Percentiles rank a stretch among this genome's conserved stretches.
Conservation (phyloP, 2,113 vertebrate species). For the Hippocampus abdominalis region DNA sequence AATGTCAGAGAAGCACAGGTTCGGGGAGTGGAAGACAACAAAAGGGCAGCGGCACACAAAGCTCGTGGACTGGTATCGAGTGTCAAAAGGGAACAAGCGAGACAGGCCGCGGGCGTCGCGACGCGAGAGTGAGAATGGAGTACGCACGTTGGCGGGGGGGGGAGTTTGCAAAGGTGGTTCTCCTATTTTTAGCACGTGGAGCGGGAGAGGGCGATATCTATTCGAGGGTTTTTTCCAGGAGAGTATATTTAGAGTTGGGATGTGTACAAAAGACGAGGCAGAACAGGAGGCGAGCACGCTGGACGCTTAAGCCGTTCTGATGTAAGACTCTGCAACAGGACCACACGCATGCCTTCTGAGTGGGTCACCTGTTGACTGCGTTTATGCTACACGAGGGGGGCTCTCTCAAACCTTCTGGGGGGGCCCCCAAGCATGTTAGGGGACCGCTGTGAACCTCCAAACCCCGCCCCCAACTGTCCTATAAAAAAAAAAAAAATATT, state of each 20-base stretch:
- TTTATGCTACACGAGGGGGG: background rate
- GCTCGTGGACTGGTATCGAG: constrained; percentile 28
- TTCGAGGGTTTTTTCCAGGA: constrained; percentile 73
- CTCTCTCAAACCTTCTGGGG: background rate
- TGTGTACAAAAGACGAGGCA: constrained; percentile 62
- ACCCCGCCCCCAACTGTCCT: too few relatives aligned
- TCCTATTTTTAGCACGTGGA: constrained; percentile 71
- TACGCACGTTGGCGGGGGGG: constrained; percentile 18
- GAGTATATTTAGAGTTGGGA: constrained; percentile 71
- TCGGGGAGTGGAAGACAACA: background rate
- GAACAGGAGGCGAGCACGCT: constrained; percentile 64
- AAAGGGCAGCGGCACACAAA: constrained; percentile 8
- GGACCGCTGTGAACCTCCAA: too few relatives aligned
- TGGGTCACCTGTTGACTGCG: constrained; percentile 25
- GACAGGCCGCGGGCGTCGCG: background rate
- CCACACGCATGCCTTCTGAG: constrained; percentile 52
- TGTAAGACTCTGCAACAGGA: constrained; percentile 73
- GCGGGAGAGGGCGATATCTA: constrained; percentile 65
- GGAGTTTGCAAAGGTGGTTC: constrained; percentile 51
- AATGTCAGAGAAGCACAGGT: background rate
- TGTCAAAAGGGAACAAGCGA: constrained; percentile 16
- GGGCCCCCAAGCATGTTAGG: too few relatives aligned
- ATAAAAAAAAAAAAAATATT: too few relatives aligned
- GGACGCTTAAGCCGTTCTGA: constrained; percentile 68
- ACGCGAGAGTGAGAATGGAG: constrained; percentile 5